phyloP scores from a whole-genome alignment of 1,140 invertebrate species.

The Prorops nasuta region DNA sequence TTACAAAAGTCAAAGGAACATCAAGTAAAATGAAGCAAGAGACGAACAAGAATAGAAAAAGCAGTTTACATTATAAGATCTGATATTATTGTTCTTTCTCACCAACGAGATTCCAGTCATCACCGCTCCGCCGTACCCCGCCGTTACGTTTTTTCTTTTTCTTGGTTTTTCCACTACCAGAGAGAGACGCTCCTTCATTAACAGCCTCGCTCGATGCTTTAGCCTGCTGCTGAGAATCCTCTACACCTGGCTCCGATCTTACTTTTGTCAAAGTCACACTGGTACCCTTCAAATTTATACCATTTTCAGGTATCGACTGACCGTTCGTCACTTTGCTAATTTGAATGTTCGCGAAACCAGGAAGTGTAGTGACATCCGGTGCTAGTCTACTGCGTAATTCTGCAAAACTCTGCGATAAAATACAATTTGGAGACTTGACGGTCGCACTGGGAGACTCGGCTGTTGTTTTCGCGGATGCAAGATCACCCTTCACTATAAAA shows the following conservation, averaged over 20 bases:
- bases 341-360: constrained; percentile 49
- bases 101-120: constrained; percentile 62
- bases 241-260: constrained; percentile 23
- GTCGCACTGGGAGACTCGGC: constrained; percentile 1
- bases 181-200: too few species aligned
- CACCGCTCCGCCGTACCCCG: constrained; percentile 43
- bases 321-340: constrained; percentile 53
- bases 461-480: constrained; percentile 12
- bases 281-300: constrained; percentile 51
- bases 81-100: constrained; percentile 51
- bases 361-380: constrained; percentile 39
- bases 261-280: constrained; percentile 53
- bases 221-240: not conserved
- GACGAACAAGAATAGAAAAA: too few species aligned
- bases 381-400: constrained; percentile 40
- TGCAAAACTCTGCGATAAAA: constrained; percentile 40
- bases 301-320: constrained; percentile 51
- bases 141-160: constrained; percentile 58
- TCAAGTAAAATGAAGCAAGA: constrained; percentile 27
- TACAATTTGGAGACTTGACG: constrained; percentile 32
- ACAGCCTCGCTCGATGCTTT: not conserved
- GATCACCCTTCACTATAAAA: constrained; percentile 49
- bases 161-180: constrained; percentile 42
- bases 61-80: constrained; percentile 40
- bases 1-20: constrained; percentile 21